Evolutionary conservation across 2,113 vertebrate species (phyloP), one percentile per base, ranked within the genome.

Genomic region (Ibidorhyncha struthersii): DNA sequence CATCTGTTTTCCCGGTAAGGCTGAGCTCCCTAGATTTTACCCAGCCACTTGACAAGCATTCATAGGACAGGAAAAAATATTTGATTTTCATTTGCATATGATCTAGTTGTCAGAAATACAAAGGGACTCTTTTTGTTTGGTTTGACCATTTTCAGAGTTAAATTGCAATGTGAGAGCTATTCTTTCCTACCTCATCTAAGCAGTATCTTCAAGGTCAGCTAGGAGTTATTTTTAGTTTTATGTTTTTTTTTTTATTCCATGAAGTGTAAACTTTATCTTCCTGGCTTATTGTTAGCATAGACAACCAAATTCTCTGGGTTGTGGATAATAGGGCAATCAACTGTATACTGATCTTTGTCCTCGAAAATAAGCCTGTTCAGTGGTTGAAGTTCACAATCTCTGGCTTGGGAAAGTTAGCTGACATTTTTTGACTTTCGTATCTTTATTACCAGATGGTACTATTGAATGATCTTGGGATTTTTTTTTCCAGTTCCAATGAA

Each of bases 1-100:
- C 96, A 96, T 96, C 95, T 97, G 97, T 94, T 97, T 97, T 89
- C 72, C 90, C 95, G 87, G 88, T 93, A 96, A 95, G 79, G 55
- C 87, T 11, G 71, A 86, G 76, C 93, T 96, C 76, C 85, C 82
- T 95, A 83, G 92, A 83, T 96, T 96, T 95, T 93, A 90, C 79
- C 67, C 85, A 92, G 74, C 25, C 76, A 86, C 45, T 93, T 90
- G 85, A 93, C 70, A 83, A 91, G 47, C 47, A 78, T 63, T 93
- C 63, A 19, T 10, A 94, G 89, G 41, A 65, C 61, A 94, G 87
- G 74, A 80, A 93, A 94, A 93, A 89, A 45, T 88, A 91, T 93
- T 91, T 93, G 92, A 95, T 93, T 97, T 95, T 93, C 21, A 84
- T 97, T 96, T 96, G 76, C 52, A 63, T 95, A 59, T 77, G 87